phyloP scores from a whole-genome alignment of 2,113 vertebrate genomes.

The Leucosticte australis region DNA sequence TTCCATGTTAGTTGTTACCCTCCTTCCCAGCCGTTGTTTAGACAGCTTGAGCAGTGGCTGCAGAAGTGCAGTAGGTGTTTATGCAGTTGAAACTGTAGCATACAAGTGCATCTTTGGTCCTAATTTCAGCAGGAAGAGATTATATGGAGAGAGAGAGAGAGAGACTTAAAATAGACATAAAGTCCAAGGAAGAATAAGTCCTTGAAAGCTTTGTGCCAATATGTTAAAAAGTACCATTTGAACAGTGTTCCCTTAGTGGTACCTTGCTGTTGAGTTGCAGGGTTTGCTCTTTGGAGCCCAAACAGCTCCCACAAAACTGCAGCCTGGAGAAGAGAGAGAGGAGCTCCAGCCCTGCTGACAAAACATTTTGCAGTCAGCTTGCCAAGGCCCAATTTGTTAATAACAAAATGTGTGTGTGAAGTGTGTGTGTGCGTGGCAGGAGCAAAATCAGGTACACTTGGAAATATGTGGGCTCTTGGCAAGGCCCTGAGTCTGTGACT shows the following conservation, averaged over 20 bases:
- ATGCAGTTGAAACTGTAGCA: slow-evolving; percentile 60
- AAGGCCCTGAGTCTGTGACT: accelerated
- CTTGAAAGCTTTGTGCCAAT: not conserved
- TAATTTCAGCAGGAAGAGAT: slow-evolving; percentile 25
- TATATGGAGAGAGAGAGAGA: not conserved
- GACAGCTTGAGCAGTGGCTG: slow-evolving; percentile 84
- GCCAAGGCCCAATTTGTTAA: not conserved
- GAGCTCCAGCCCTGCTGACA: not conserved
- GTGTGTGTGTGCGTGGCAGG: accelerated
- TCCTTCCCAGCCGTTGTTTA: slow-evolving; percentile 80
- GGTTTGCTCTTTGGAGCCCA: not conserved
- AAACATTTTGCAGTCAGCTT: not conserved
- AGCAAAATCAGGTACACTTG: not conserved
- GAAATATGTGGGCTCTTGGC: not conserved
- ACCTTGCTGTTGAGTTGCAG: not conserved
- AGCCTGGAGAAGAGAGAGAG: not conserved
- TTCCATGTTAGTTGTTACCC: slow-evolving; percentile 79
- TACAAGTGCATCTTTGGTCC: slow-evolving; percentile 56
- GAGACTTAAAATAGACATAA: not conserved
- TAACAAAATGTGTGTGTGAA: accelerated
- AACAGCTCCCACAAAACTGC: not conserved
- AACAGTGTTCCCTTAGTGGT: not conserved
- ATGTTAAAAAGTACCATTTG: not conserved
- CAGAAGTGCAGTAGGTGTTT: slow-evolving; percentile 73
- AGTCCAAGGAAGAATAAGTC: not conserved